These are phyloP conservation scores for Drosophila barbarae DNA, from an alignment of 2,888 invertebrate genomes.

Conservation along the genomic window DNA sequence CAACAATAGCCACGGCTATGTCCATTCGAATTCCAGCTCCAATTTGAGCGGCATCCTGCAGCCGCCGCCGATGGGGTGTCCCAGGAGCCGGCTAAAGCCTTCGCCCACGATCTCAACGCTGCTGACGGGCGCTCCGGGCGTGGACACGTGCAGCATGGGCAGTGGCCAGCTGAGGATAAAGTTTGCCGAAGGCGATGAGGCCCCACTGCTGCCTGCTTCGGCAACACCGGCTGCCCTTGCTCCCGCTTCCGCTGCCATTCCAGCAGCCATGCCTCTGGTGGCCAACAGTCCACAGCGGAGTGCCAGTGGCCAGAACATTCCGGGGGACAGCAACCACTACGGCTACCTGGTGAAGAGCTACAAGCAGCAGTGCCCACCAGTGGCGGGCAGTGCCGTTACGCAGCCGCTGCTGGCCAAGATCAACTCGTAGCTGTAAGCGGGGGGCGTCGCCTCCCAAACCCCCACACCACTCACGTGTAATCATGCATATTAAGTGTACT, in stretches of 20 bases:
- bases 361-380: slow-evolving; percentile 57
- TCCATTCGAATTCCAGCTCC: slow-evolving; percentile 71
- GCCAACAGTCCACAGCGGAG: slow-evolving; percentile 42
- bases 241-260: slow-evolving; percentile 10
- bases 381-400: slow-evolving; percentile 61
- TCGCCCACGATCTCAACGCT: slow-evolving; percentile 74
- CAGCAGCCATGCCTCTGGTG: slow-evolving; percentile 16
- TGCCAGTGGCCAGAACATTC: slow-evolving; percentile 60
- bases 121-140: slow-evolving; percentile 40
- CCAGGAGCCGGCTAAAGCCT: slow-evolving; percentile 56
- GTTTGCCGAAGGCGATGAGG: slow-evolving; percentile 60
- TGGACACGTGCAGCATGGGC: slow-evolving; percentile 57
- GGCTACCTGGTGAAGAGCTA: slow-evolving; percentile 74
- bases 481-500: slow-evolving; percentile 66
- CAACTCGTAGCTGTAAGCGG: slow-evolving; percentile 69
- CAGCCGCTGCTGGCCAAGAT: slow-evolving; percentile 78
- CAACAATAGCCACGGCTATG: slow-evolving; percentile 46
- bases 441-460: slow-evolving; percentile 9
- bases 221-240: slow-evolving; percentile 2
- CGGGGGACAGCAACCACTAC: slow-evolving; percentile 55
- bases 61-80: slow-evolving; percentile 41
- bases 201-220: slow-evolving; percentile 45
- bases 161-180: slow-evolving; percentile 65
- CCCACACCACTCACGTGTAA: slow-evolving; percentile 30
- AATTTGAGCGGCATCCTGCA: slow-evolving; percentile 73